A percentile compares a stretch with the other conserved stretches of the same genome.
phyloP scores from a whole-genome alignment of 2,888 invertebrate species.

The Rhabditophanes sp. region DNA sequence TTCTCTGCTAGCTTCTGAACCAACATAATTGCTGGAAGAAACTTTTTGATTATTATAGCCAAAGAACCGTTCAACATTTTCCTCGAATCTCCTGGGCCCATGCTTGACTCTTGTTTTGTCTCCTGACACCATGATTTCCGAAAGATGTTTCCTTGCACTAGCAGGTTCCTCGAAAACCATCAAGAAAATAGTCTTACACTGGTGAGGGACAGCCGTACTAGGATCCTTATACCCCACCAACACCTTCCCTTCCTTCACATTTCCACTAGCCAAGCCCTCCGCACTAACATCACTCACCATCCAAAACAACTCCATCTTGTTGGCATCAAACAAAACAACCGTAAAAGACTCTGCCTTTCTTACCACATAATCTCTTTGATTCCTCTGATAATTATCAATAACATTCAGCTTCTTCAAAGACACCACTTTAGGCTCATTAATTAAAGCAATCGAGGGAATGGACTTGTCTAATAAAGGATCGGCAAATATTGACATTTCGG shows the following conservation, averaged over 20 bases:
- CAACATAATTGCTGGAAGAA: no score
- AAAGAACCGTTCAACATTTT: no score
- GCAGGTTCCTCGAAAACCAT: slow-evolving; percentile 21
- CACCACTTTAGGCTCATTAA: slow-evolving; percentile 18
- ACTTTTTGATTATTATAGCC: no score
- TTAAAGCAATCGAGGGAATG: slow-evolving; percentile 24
- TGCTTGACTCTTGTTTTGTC: no score
- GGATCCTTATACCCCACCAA: slow-evolving; percentile 21
- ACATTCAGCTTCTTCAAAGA: slow-evolving; percentile 14
- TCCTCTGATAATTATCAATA: slow-evolving; percentile 30
- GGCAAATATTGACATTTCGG: slow-evolving; percentile 17
- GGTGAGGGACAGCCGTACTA: slow-evolving; percentile 11
- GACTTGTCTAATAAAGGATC: slow-evolving; percentile 27
- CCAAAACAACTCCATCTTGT: slow-evolving; percentile 27
- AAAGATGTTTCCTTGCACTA: no score
- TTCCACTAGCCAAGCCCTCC: slow-evolving; percentile 19
- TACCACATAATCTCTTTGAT: slow-evolving; percentile 31
- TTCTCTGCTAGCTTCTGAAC: slow-evolving; percentile 11
- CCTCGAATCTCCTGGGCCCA: no score
- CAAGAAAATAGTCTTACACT: slow-evolving; percentile 15
- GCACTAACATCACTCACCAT: slow-evolving; percentile 28
- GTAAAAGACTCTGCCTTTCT: slow-evolving; percentile 30
- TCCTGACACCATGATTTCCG: no score
- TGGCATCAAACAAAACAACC: slow-evolving; percentile 27
- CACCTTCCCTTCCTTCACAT: no score